Percentiles rank a stretch among this genome's conserved stretches.
phyloP scores from a whole-genome alignment of 2,888 invertebrate species.

The Allygus modestus region DNA sequence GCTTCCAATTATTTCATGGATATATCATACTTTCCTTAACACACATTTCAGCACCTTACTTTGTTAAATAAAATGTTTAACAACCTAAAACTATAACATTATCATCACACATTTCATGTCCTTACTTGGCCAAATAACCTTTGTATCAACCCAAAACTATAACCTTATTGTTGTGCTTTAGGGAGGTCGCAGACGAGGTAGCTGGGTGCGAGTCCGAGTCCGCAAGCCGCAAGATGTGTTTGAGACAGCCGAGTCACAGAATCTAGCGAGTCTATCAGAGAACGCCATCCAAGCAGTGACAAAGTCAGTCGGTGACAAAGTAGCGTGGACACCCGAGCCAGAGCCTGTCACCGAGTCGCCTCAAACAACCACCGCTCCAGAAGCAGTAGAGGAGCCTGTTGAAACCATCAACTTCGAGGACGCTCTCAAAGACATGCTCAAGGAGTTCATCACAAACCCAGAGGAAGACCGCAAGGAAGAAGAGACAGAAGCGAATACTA shows the following conservation, averaged over 20 bases:
- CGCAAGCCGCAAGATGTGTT: conserved; percentile 80
- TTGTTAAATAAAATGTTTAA: too few species aligned
- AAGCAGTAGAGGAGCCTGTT: conserved; percentile 24
- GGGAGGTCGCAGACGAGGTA: conserved; percentile 79
- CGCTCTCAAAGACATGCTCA: conserved; percentile 65
- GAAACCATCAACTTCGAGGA: conserved; percentile 64
- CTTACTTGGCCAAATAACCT: too few species aligned
- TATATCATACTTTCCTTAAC: too few species aligned
- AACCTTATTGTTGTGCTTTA: conserved; percentile 62
- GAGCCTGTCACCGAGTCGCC: conserved; percentile 53
- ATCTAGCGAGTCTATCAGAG: conserved; percentile 75
- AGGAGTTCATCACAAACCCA: conserved; percentile 64
- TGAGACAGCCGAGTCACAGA: conserved; percentile 89
- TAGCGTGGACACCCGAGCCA: conserved; percentile 16
- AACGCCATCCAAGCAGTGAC: conserved; percentile 67
- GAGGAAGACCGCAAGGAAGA: conserved; percentile 58
- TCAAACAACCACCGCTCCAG: conserved; percentile 2
- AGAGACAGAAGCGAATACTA: background rate
- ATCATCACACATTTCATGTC: too few species aligned
- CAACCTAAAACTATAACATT: too few species aligned
- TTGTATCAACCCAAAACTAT: too few species aligned
- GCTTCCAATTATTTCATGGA: too few species aligned
- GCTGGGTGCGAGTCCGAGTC: conserved; percentile 86
- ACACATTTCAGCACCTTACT: too few species aligned
- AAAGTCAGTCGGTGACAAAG: conserved; percentile 15